Evolutionary conservation across 1,140 invertebrate species (phyloP).

Genomic region (Idris sp.): DNA sequence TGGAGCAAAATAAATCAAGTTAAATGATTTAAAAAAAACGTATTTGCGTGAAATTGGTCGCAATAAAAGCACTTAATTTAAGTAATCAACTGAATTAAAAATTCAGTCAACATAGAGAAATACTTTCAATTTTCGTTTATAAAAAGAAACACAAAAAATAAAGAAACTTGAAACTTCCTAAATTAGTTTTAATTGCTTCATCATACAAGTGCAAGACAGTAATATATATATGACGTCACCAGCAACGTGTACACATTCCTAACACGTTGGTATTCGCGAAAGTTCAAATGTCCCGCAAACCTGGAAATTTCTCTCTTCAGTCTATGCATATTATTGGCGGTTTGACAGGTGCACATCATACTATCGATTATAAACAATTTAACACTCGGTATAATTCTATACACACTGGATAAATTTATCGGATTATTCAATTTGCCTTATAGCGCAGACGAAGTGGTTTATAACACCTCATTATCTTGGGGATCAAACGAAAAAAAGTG

Average conservation of each 20-base stretch:
- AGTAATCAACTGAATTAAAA: neutral
- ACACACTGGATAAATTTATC: conserved; percentile 28
- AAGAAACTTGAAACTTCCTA: conserved; percentile 16
- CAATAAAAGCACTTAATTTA: neutral
- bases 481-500: neutral
- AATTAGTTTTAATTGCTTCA: conserved; percentile 35
- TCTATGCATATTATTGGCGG: conserved; percentile 8
- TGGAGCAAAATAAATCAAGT: too few species aligned
- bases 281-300: conserved; percentile 29
- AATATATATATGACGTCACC: conserved; percentile 31
- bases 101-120: conserved; percentile 3
- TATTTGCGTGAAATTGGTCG: too few species aligned
- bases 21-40: too few species aligned
- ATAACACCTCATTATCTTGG: conserved; percentile 15
- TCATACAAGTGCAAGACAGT: conserved; percentile 10
- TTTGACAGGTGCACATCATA: conserved; percentile 39
- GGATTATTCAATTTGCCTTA: conserved; percentile 29
- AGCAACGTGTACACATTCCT: conserved; percentile 30
- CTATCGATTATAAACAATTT: conserved; percentile 49
- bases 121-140: conserved; percentile 10
- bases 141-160: neutral
- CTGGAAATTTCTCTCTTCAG: conserved; percentile 22
- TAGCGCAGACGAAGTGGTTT: conserved; percentile 12
- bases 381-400: conserved; percentile 22
- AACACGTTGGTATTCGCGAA: conserved; percentile 6